Evolutionary conservation across 2,888 invertebrate genomes (phyloP).

Genomic region (Cephonodes hylas): DNA sequence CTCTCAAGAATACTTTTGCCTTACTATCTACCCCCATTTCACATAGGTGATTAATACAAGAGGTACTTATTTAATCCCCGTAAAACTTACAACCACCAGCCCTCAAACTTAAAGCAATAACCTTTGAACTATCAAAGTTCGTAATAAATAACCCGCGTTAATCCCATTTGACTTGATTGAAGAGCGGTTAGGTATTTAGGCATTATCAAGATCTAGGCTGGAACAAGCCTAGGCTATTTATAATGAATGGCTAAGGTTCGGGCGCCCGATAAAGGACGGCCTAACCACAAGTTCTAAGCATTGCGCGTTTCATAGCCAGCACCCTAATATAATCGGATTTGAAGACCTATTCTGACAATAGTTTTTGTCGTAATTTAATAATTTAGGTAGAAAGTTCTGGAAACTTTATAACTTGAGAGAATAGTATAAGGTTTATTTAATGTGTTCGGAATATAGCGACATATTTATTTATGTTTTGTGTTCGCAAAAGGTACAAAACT

Average conservation of each 20-base stretch:
- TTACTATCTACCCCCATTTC: not conserved
- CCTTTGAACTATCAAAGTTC: constrained; percentile 2
- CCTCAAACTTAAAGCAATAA: not conserved
- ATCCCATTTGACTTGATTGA: not conserved
- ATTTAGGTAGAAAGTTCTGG: not conserved
- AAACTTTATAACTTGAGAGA: too few species aligned
- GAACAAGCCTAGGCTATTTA: not conserved
- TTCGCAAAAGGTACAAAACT: too few species aligned
- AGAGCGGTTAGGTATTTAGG: constrained; percentile 8
- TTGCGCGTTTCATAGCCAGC: constrained; percentile 1
- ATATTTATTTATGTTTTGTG: too few species aligned
- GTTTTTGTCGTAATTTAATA: not conserved
- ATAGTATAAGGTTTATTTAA: too few species aligned
- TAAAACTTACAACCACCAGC: not conserved
- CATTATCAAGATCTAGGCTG: not conserved
- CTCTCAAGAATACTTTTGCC: not conserved
- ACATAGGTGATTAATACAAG: not conserved
- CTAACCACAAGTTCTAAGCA: constrained; percentile 9
- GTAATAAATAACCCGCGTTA: not conserved
- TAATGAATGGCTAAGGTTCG: not conserved
- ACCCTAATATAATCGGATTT: not conserved
- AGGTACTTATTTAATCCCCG: not conserved
- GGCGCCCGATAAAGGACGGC: not conserved
- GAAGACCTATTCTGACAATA: not conserved
- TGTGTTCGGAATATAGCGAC: too few species aligned